A percentile compares a stretch with the other conserved stretches of the same genome.
Evolutionary conservation across 2,113 vertebrate genomes (phyloP).

Genomic region (Spea multiplicata): DNA sequence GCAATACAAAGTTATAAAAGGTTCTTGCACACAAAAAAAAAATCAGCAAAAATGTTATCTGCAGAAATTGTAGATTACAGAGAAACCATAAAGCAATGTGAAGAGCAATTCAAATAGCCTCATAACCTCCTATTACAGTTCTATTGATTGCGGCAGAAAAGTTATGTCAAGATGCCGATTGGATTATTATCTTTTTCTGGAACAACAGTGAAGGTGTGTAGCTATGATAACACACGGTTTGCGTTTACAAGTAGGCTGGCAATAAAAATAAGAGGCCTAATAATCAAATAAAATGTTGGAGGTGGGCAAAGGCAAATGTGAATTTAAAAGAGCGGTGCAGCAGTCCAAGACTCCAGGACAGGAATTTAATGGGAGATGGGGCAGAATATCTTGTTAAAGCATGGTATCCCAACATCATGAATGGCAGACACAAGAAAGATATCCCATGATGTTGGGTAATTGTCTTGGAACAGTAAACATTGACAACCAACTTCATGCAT

Average conservation of each 20-base stretch:
- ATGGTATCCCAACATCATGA: no score
- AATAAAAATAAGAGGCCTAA: no score
- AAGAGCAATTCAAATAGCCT: background rate
- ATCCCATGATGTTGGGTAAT: no score
- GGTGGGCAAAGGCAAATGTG: no score
- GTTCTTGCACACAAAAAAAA: background rate
- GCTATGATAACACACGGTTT: constrained; percentile 3
- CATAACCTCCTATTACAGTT: background rate
- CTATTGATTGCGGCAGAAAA: background rate
- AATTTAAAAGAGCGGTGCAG: no score
- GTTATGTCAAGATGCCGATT: background rate
- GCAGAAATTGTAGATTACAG: background rate
- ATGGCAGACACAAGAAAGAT: no score
- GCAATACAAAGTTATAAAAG: background rate
- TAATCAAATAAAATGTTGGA: no score
- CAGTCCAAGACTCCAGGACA: no score
- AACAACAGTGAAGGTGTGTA: background rate
- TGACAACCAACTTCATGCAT: no score
- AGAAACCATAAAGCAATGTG: constrained; percentile 1
- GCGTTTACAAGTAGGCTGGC: background rate
- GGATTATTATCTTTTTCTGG: constrained; percentile 10
- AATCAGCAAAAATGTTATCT: constrained; percentile 4
- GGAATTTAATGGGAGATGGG: no score
- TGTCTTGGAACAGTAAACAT: no score
- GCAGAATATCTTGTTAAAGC: no score